Evolutionary conservation across 2,113 vertebrate genomes (phyloP).

Genomic region (Scytalopus superciliaris): DNA sequence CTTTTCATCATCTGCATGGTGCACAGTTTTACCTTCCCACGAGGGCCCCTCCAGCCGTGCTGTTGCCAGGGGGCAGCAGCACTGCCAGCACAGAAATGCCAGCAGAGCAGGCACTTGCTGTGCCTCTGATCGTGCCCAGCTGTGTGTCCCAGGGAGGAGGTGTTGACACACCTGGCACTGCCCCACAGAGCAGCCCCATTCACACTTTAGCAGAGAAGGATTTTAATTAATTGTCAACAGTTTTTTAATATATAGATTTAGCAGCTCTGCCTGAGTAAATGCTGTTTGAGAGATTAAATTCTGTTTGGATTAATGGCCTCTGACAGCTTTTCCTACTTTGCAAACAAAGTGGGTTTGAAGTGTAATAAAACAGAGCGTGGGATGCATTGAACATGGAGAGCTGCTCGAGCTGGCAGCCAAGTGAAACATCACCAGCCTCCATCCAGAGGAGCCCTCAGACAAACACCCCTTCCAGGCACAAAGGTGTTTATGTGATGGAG

Average conservation of each 20-base stretch:
- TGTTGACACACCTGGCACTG: background rate
- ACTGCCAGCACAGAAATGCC: background rate
- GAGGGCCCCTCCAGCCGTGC: background rate
- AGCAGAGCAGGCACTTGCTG: background rate
- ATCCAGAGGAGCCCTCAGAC: background rate
- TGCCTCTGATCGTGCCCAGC: background rate
- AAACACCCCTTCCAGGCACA: background rate
- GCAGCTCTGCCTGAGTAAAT: constrained; percentile 54
- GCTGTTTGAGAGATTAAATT: constrained; percentile 67
- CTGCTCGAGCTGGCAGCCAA: constrained; percentile 3
- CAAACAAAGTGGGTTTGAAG: constrained; percentile 69
- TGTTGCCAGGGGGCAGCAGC: background rate
- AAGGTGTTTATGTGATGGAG: background rate
- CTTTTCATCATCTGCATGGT: background rate
- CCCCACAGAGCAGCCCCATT: background rate
- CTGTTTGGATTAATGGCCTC: constrained; percentile 70
- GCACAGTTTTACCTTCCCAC: background rate
- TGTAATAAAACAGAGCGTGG: constrained; percentile 53
- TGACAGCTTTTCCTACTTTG: constrained; percentile 69
- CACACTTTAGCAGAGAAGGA: constrained; percentile 1
- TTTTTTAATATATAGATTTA: constrained; percentile 63
- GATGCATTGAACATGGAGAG: constrained; percentile 46
- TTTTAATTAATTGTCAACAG: constrained; percentile 69
- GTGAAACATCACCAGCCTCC: background rate
- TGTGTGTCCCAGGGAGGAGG: background rate